phyloP scores from a whole-genome alignment of 2,888 invertebrate genomes.

The Rhagophthalmus giganteus region DNA sequence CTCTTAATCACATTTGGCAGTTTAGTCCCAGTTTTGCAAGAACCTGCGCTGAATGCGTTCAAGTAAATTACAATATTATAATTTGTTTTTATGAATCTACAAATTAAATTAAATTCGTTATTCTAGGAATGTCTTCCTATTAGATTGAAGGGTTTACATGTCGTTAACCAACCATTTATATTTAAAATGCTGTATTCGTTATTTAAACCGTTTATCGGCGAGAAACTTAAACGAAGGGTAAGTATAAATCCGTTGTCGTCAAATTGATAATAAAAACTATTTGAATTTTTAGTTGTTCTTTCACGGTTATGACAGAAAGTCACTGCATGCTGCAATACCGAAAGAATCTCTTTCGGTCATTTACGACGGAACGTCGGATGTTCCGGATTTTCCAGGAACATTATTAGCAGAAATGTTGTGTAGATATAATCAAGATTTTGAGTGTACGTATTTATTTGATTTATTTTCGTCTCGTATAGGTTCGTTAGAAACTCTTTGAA shows the following conservation, averaged over 20 bases:
- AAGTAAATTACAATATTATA: too few species aligned
- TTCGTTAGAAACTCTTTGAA: too few species aligned
- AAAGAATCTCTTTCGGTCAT: slow-evolving; percentile 62
- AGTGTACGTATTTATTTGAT: slow-evolving; percentile 59
- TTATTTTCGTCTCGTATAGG: too few species aligned
- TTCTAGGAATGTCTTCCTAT: slow-evolving; percentile 77
- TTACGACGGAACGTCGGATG: slow-evolving; percentile 69
- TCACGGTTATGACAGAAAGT: slow-evolving; percentile 69
- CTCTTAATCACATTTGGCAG: slow-evolving; percentile 71
- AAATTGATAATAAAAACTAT: not conserved
- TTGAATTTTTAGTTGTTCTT: slow-evolving; percentile 62
- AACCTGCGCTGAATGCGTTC: slow-evolving; percentile 72
- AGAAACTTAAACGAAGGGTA: slow-evolving; percentile 78
- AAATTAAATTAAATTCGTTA: not conserved
- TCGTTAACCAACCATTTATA: slow-evolving; percentile 84
- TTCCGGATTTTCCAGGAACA: slow-evolving; percentile 65
- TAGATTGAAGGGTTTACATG: slow-evolving; percentile 82
- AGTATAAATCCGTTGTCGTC: slow-evolving; percentile 37
- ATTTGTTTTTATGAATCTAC: too few species aligned
- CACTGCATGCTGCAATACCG: slow-evolving; percentile 64
- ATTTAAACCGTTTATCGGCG: slow-evolving; percentile 85
- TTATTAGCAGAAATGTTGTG: slow-evolving; percentile 69
- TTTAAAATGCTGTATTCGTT: slow-evolving; percentile 86
- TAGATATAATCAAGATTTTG: slow-evolving; percentile 68
- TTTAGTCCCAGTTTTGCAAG: slow-evolving; percentile 78